Evolutionary conservation across 1,140 invertebrate genomes (phyloP).

Genomic region (Belonocnema kinseyi): DNA sequence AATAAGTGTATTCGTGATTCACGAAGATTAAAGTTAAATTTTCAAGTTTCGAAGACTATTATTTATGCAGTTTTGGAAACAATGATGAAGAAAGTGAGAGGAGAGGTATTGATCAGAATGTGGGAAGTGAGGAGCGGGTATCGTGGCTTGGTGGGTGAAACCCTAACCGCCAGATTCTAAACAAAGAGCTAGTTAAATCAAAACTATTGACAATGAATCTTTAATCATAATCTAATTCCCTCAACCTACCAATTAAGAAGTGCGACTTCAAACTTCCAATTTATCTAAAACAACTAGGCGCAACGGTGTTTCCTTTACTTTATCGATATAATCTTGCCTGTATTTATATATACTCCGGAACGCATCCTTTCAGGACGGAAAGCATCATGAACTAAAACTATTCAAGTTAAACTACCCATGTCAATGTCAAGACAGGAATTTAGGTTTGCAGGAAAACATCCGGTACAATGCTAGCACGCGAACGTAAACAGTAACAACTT

Average conservation of each 20-base stretch:
- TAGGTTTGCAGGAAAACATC: constrained; percentile 4
- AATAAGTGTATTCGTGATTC: not conserved
- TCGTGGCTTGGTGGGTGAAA: constrained; percentile 70
- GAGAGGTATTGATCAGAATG: constrained; percentile 3
- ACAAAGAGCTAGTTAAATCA: constrained; percentile 38
- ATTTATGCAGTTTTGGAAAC: not conserved
- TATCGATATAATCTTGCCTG: not conserved
- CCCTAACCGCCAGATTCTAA: constrained; percentile 66
- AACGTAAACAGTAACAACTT: constrained; percentile 14
- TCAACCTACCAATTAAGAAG: not conserved
- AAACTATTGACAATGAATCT: constrained; percentile 26
- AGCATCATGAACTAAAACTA: not conserved
- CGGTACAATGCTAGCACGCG: constrained; percentile 6
- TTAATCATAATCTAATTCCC: constrained; percentile 39
- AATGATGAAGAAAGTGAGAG: constrained; percentile 4
- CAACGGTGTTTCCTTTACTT: not conserved
- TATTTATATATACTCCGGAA: not conserved
- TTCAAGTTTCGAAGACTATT: not conserved
- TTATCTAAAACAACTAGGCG: not conserved
- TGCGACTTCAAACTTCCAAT: not conserved
- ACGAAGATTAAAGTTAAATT: constrained; percentile 16
- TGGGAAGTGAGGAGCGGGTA: constrained; percentile 62
- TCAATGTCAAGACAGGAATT: constrained; percentile 8
- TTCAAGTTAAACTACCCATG: constrained; percentile 10
- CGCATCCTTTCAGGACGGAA: constrained; percentile 6